These are phyloP conservation scores for Mungos mungo DNA, from an alignment of 2,113 vertebrate species.

Conservation along the genomic window DNA sequence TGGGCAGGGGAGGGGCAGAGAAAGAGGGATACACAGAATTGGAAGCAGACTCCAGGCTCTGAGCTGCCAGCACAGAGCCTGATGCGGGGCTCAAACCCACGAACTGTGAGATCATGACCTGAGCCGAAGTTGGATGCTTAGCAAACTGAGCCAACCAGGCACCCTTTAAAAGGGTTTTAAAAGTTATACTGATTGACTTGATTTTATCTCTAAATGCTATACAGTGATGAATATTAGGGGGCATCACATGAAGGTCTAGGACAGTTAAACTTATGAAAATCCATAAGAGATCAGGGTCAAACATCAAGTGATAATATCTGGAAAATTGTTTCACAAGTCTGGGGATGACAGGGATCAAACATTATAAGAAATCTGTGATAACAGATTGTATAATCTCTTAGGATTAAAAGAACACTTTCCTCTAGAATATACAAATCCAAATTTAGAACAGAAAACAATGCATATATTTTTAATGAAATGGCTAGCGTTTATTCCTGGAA, in stretches of 20 bases:
- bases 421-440: neutral
- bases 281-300: neutral
- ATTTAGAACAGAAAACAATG: neutral
- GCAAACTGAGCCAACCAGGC: too few species aligned
- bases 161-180: slow-evolving; percentile 52
- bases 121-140: too few species aligned
- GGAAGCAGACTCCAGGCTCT: too few species aligned
- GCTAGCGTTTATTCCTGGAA: neutral
- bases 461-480: neutral
- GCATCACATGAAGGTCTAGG: neutral
- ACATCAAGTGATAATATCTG: neutral
- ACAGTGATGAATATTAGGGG: slow-evolving; percentile 39
- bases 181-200: slow-evolving; percentile 22
- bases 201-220: slow-evolving; percentile 19
- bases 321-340: neutral
- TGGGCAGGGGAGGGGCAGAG: too few species aligned
- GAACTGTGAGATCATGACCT: too few species aligned
- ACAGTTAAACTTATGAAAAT: slow-evolving; percentile 45
- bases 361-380: neutral
- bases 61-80: too few species aligned
- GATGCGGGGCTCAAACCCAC: too few species aligned
- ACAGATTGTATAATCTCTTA: neutral
- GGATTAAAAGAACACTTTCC: neutral
- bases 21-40: too few species aligned
- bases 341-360: neutral